phyloP scores from a whole-genome alignment of 2,113 vertebrate genomes.

The Mungos mungo region DNA sequence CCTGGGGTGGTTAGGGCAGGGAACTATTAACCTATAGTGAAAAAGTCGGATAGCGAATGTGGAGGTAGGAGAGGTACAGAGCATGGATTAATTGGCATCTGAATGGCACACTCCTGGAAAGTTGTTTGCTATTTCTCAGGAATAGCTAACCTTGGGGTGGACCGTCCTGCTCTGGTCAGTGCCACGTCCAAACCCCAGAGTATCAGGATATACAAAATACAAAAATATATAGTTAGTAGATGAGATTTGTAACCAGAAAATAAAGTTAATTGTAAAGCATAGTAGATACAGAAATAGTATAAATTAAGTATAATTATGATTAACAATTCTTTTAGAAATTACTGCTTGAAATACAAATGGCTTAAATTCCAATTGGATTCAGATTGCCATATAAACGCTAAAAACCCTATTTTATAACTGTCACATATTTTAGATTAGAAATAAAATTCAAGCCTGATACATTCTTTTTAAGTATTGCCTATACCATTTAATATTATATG shows the following conservation, averaged over 20 bases:
- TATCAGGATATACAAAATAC: background rate
- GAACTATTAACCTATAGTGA: background rate
- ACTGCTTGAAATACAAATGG: background rate
- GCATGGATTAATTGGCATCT: background rate
- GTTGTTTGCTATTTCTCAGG: background rate
- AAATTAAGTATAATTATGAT: background rate
- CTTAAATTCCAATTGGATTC: background rate
- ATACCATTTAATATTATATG: background rate
- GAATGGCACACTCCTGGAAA: background rate
- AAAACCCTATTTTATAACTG: background rate
- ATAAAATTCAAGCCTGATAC: background rate
- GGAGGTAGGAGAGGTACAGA: accelerated
- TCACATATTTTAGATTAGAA: background rate
- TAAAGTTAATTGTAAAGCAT: background rate
- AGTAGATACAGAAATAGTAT: background rate
- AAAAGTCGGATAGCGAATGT: background rate
- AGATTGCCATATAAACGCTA: background rate
- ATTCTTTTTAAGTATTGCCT: background rate
- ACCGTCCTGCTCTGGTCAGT: background rate
- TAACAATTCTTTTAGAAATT: background rate
- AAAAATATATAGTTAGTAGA: background rate
- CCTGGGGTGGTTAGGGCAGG: background rate
- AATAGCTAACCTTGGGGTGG: background rate
- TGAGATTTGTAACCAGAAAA: background rate
- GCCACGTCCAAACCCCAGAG: background rate